Evolutionary conservation across 2,888 invertebrate genomes (phyloP), one percentile per base, ranked within the genome.

Genomic region (Melieria omissa): DNA sequence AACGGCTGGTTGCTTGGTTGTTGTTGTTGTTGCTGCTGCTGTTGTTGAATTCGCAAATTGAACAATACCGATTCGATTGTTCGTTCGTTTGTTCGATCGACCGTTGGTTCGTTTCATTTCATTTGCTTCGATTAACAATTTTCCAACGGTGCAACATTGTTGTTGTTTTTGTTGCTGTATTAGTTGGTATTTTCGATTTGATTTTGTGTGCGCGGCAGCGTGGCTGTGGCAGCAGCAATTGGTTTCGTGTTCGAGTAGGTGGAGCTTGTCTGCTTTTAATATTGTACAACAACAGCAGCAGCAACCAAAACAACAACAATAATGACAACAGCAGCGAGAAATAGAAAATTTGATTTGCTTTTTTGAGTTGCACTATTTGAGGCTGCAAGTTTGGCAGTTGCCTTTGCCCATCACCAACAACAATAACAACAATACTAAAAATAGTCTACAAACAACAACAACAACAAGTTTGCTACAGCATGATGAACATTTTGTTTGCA

Each of bases 181-280:
- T 52, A n/a, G 10, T 52, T 65, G 29, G 29, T 65, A 14, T 29
- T 65, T 46, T 29, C 4, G n/a, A 67, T 61, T 67, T 49, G 67
- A 7, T 52, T 67, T 67, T 61, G 60, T 58, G 66, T 66, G 66
- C 66, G 58, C 58, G 42, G 10, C 58, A 58, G 5, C 66, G 16
- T 57, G 55, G 41, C 44, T 12, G 8, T n/a, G 52, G 62, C 10
- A 52, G 60, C 6, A 41, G 41, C 44, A 8, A 44, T 58, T 29
- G 45, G 14, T 7, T 63, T 72, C 73, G 29, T 29, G 29, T 29
- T 29, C 58, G 47, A 47, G 76, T 76, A 72, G 76, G 76, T 76
- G 76, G 76, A 76, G 75, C 74, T 72, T 74, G 72, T 65, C 74
- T 74, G 74, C 73, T 73, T 74, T 72, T 72, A 77, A 72, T 66